Conservation (phyloP, 2,888 invertebrate species). For the Mimas tiliae region DNA sequence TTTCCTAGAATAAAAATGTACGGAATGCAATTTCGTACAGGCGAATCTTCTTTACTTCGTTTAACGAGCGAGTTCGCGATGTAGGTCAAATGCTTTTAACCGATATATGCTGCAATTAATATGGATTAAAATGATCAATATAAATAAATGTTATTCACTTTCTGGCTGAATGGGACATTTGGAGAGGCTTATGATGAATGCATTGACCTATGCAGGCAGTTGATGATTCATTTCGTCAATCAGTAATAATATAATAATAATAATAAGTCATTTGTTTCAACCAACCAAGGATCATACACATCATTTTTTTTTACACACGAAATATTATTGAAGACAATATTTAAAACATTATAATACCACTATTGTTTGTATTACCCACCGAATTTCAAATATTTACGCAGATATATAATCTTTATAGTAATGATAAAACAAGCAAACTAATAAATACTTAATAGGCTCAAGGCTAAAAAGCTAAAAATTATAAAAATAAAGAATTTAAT, state of each 20-base stretch:
- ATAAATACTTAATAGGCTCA: too few species aligned
- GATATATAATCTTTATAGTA: not conserved
- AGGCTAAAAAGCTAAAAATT: too few species aligned
- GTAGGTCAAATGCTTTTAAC: slow-evolving; percentile 17
- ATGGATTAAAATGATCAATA: slow-evolving; percentile 9
- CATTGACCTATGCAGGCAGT: not conserved
- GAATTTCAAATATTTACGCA: not conserved
- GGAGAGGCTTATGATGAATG: not conserved
- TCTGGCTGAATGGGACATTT: slow-evolving; percentile 6
- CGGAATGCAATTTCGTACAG: slow-evolving; percentile 21
- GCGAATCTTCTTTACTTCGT: slow-evolving; percentile 5
- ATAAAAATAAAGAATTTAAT: too few species aligned
- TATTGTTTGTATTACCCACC: not conserved
- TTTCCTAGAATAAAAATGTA: slow-evolving; percentile 18
- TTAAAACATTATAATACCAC: too few species aligned
- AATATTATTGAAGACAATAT: too few species aligned
- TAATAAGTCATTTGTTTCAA: too few species aligned
- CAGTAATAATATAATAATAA: too few species aligned
- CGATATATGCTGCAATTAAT: not conserved
- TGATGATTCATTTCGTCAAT: slow-evolving; percentile 1
- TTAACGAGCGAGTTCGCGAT: slow-evolving; percentile 3
- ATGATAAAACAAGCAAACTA: not conserved
- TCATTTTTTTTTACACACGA: too few species aligned
- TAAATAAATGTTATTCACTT: slow-evolving; percentile 11
- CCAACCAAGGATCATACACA: too few species aligned